phyloP scores from a whole-genome alignment of 2,113 vertebrate genomes.

The Oncorhynchus gorbuscha region DNA sequence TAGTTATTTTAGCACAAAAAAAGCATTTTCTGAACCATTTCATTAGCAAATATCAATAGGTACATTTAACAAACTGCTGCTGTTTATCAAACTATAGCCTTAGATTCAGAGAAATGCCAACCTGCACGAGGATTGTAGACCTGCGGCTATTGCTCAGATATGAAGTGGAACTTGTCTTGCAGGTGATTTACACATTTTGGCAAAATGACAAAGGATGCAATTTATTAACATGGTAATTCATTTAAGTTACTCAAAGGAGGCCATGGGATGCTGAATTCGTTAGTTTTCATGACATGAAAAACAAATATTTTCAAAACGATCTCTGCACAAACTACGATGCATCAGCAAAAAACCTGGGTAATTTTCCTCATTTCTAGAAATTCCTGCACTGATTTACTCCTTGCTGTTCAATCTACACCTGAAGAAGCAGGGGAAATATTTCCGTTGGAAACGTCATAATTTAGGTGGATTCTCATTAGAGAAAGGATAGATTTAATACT shows the following conservation, averaged over 20 bases:
- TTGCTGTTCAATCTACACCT: slow-evolving; percentile 25
- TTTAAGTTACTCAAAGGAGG: slow-evolving; percentile 22
- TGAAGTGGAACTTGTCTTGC: background rate
- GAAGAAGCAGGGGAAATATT: slow-evolving; percentile 27
- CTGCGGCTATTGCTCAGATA: background rate
- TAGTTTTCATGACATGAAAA: slow-evolving; percentile 49
- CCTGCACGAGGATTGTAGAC: background rate
- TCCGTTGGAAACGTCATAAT: slow-evolving; percentile 55
- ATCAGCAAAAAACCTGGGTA: slow-evolving; percentile 45
- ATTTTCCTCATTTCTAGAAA: slow-evolving; percentile 35
- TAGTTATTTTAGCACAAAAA: background rate
- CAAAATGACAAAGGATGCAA: slow-evolving; percentile 22
- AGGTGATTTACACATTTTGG: slow-evolving; percentile 49
- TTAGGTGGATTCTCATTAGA: slow-evolving; percentile 65
- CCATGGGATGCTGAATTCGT: slow-evolving; percentile 44
- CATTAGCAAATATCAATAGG: slow-evolving; percentile 15
- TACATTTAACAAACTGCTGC: slow-evolving; percentile 1
- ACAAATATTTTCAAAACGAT: slow-evolving; percentile 43
- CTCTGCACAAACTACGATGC: slow-evolving; percentile 35
- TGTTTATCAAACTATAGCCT: background rate
- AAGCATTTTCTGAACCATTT: background rate
- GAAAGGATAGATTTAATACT: slow-evolving; percentile 60
- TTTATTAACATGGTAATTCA: slow-evolving; percentile 44
- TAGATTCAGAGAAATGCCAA: background rate
- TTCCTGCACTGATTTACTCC: slow-evolving; percentile 43